Base-by-base conservation (phyloP, 2,113 vertebrate genomes). In the Cololabis saira region DNA sequence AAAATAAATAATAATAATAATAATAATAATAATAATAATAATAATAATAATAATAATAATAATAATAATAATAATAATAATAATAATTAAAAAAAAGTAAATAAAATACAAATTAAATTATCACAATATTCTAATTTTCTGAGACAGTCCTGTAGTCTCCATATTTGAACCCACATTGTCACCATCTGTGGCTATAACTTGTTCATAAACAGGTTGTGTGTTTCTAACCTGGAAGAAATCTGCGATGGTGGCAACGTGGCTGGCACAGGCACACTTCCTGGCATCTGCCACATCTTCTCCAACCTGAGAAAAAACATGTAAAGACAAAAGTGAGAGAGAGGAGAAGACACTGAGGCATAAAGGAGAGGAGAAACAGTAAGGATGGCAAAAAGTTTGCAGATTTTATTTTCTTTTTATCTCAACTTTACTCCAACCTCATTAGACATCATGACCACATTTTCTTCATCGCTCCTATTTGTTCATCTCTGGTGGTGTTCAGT, bases 231-330 rank as follows among this genome's bases (percentile, higher is more conserved):
- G 97, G 92, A 99, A 97, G 92, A 98, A 98, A 74, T 99, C 97
- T 0, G 97, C 97, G 10, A 99, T 94, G 86, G 95, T 96, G 82
- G 97, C 95, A 41, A 99, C 97, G 0, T 98, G 97, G 83, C 96
- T 98, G 81, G 97, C 97, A 24, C 97, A 99, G 57, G 95, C 94
- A 17, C 97, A 99, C 88, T 98, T 98, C 74, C 97, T 94, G 78
- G 95, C 96, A 3, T 98, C 97, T 0, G 96, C 93, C 47, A 98
- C 97, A 0, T 98, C 97, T 48, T 98, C 97, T 0, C 97, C 97
- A 8, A 98, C 97, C 97, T 99, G 89, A 61, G n/a, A 3, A 15
- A 16, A 44, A 44, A 44, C 5, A 44, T 44, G 4, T 3, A 16
- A 12, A 44, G 16, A 16, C 14, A 44, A 45, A 2, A 53, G 9